Conservation (phyloP, 2,797 vertebrate species). For the Acipenser oxyrinchus region DNA sequence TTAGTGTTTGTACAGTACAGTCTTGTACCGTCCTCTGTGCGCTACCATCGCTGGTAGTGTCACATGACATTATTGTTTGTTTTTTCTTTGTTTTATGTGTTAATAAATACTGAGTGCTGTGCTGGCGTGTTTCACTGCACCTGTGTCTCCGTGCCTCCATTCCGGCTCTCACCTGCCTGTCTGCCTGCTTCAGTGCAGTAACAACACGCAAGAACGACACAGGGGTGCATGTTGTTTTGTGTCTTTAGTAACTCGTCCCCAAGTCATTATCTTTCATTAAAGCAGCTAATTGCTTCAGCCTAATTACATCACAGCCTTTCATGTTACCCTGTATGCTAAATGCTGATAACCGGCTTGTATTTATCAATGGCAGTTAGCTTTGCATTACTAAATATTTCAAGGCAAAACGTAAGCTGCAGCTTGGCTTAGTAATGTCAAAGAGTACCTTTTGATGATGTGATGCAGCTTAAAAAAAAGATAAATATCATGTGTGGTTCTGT, state of each 20-base stretch:
- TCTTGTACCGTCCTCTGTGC: too few relatives aligned
- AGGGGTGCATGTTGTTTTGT: background rate
- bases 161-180: too few relatives aligned
- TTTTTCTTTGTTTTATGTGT: too few relatives aligned
- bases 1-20: too few relatives aligned
- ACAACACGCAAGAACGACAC: too few relatives aligned
- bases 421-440: background rate
- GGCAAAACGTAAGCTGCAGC: background rate
- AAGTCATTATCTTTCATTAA: conserved; percentile 41
- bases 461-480: background rate
- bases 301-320: conserved; percentile 37
- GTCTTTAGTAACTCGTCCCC: conserved; percentile 10
- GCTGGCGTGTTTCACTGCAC: too few relatives aligned
- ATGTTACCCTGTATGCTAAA: conserved; percentile 36
- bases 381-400: conserved; percentile 35
- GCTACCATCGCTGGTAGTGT: too few relatives aligned
- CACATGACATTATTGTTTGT: too few relatives aligned
- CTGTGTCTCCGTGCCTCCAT: too few relatives aligned
- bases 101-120: too few relatives aligned
- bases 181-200: too few relatives aligned
- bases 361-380: conserved; percentile 44
- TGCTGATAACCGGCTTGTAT: conserved; percentile 37
- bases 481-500: conserved; percentile 4
- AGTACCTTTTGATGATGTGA: conserved; percentile 1
- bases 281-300: conserved; percentile 41